Evolutionary conservation across 2,888 invertebrate genomes (phyloP).

Genomic region (Scaptomyza parva): DNA sequence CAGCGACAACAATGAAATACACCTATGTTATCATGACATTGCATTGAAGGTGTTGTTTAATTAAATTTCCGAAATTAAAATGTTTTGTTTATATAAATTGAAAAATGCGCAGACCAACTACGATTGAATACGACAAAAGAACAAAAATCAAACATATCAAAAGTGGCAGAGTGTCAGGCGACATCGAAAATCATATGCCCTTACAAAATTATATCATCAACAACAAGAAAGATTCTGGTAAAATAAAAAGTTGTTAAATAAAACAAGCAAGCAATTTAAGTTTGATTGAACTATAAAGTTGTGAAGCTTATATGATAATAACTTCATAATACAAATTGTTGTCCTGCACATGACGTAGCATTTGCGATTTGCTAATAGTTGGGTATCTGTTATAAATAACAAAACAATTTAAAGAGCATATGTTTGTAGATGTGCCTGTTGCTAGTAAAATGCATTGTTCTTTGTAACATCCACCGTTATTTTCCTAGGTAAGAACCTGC

Average conservation of each 20-base stretch:
- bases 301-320: no score
- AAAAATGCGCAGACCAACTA: constrained; percentile 78
- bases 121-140: constrained; percentile 48
- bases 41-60: constrained; percentile 82
- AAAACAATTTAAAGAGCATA: background rate
- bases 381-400: no score
- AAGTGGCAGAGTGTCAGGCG: constrained; percentile 10
- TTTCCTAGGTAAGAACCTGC: constrained; percentile 19
- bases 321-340: no score
- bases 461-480: background rate
- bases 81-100: constrained; percentile 85
- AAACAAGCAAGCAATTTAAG: background rate
- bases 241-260: background rate
- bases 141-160: constrained; percentile 37
- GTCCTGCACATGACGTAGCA: no score
- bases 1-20: constrained; percentile 38
- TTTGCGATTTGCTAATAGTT: no score
- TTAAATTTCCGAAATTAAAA: constrained; percentile 85
- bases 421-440: background rate
- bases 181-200: constrained; percentile 18
- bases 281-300: no score
- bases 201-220: background rate
- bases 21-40: constrained; percentile 61
- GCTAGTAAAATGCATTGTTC: background rate
- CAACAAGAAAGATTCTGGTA: background rate